Percentiles rank a stretch among this genome's conserved stretches.
Conservation (phyloP, 2,888 invertebrate genomes). For the Pachliopta kotzebuea region DNA sequence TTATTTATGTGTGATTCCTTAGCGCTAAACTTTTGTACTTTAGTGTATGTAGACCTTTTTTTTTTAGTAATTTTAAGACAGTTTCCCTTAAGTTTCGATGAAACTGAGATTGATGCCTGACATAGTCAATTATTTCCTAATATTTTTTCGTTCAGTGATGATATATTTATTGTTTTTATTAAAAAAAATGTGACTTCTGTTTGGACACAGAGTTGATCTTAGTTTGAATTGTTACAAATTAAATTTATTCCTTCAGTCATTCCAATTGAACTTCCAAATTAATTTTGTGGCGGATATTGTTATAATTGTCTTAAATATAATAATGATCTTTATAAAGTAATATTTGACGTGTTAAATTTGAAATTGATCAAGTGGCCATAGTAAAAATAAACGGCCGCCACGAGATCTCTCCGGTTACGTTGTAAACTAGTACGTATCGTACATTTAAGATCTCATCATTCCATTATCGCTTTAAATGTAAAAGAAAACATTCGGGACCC, state of each 20-base stretch:
- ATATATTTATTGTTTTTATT: slow-evolving; percentile 39
- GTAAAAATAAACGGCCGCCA: slow-evolving; percentile 10
- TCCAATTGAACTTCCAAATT: slow-evolving; percentile 68
- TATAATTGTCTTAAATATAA: too few species aligned
- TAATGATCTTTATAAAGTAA: too few species aligned
- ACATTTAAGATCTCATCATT: slow-evolving; percentile 75
- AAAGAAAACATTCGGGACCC: slow-evolving; percentile 52
- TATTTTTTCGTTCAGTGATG: slow-evolving; percentile 33
- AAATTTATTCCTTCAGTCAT: slow-evolving; percentile 61
- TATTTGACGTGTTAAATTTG: not conserved
- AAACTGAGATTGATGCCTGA: slow-evolving; percentile 45
- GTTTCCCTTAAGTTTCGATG: slow-evolving; percentile 37
- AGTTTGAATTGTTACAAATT: slow-evolving; percentile 36
- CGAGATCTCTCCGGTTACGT: slow-evolving; percentile 30
- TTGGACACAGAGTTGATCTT: slow-evolving; percentile 53
- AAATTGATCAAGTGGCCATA: slow-evolving; percentile 12
- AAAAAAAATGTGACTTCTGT: slow-evolving; percentile 33
- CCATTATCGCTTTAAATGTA: slow-evolving; percentile 64
- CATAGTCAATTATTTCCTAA: slow-evolving; percentile 30
- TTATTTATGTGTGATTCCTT: slow-evolving; percentile 79
- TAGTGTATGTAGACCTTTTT: slow-evolving; percentile 60
- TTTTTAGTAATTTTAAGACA: slow-evolving; percentile 32
- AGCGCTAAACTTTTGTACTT: slow-evolving; percentile 57
- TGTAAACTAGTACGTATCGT: slow-evolving; percentile 29
- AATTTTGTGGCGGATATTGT: slow-evolving; percentile 27